A percentile compares a stretch with the other conserved stretches of the same genome.
Conservation (phyloP, 1,140 invertebrate genomes). For the Sinella curviseta region DNA sequence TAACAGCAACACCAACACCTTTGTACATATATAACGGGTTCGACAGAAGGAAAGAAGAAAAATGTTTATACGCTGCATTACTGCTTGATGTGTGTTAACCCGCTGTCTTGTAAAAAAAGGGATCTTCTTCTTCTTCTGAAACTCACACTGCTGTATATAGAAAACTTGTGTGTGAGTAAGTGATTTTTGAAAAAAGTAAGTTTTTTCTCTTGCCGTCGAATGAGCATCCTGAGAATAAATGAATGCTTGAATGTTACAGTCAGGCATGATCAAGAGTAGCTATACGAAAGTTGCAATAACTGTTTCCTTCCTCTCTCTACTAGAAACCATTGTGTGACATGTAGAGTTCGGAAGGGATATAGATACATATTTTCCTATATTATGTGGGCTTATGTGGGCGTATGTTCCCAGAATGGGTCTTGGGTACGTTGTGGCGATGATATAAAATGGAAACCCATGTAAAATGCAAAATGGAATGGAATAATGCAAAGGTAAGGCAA, state of each 20-base stretch:
- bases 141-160: not conserved
- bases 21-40: not conserved
- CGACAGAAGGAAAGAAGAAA: conserved; percentile 1
- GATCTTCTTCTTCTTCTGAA: not conserved
- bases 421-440: too few species aligned
- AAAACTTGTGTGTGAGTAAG: not conserved
- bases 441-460: too few species aligned
- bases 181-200: not conserved
- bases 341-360: too few species aligned
- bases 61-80: not conserved
- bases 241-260: not conserved
- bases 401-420: too few species aligned
- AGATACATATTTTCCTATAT: too few species aligned
- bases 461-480: too few species aligned
- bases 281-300: not conserved
- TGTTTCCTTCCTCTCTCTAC: not conserved
- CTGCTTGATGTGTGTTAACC: not conserved
- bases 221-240: not conserved
- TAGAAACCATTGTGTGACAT: too few species aligned
- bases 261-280: not conserved
- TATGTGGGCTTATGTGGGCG: too few species aligned
- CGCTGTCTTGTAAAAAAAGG: not conserved
- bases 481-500: too few species aligned
- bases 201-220: not conserved
- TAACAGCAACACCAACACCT: too few species aligned